Base-by-base conservation (phyloP, 2,888 invertebrate genomes). In the Stramonita haemastoma region DNA sequence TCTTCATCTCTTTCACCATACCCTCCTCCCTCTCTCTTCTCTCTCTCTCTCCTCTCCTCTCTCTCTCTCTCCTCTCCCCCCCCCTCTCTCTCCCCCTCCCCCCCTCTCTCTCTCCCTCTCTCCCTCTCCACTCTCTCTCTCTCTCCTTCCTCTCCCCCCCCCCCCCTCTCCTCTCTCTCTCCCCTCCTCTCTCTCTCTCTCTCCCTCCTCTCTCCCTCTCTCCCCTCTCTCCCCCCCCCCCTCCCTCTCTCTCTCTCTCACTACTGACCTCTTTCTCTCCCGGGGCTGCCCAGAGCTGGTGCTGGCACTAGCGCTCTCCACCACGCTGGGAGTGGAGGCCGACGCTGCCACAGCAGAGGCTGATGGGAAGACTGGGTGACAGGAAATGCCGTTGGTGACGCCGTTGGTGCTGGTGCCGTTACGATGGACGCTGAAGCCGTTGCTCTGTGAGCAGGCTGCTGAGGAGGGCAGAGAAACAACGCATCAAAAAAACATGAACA, bases 381-480 rank as follows among this genome's bases (percentile, higher is more conserved):
- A 91, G 22, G 92, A 88, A 15, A 94, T 92, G 29, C 93, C 93
- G 89, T 93, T 93, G 57, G 93, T 93, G 60, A 94, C 93, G 36
- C 94, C 95, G 91, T 95, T 95, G 1, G 94, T 92, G 91, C 94
- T 95, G 5, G 94, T 92, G 81, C 94, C 94, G 92, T 94, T 94
- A 90, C 92, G 91, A 89, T 93, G 93, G 57, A 94, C 87, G 90
- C 93, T 94, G 90, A 91, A 94, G n/a, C 95, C 95, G 91, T 95
- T 95, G 81, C 92, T 92, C 70, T 92, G 90, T n/a, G 92, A 89
- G 91, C 92, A 92, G 57, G 93, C 89, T 77, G 93, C 92, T 90
- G 90, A 34, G 19, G 81, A 26, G 13, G 66, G 13, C 66, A 66
- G 66, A 66, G 26, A 66, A 66, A 66, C 13, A 66, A 66, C 17